Base-by-base conservation (phyloP, 2,113 vertebrate species). In the Phoenicopterus ruber region DNA sequence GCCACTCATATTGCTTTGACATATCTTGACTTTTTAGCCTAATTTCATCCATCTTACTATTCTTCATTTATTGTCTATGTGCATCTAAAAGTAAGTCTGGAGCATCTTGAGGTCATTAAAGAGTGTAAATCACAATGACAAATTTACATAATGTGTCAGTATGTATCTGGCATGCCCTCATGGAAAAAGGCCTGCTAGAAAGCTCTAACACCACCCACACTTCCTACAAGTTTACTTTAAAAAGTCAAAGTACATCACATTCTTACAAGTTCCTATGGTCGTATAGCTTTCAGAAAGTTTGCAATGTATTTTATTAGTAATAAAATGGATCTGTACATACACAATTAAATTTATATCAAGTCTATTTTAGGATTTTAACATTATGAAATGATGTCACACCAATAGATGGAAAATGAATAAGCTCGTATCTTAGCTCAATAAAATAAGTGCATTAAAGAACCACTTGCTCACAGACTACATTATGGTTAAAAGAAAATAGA, bases 81-180 rank as follows among this genome's bases (percentile, higher is more conserved):
- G 34, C 38, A 91, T 91, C 40, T 90, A 77, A 89, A 93, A 87
- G 58, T 69, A 94, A 95, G 69, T 57, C 26, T 87, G 57, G 26
- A 90, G 78, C 77, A 94, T 94, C 83, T 87, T 95, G 81, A 95
- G 89, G 84, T 95, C 86, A 95, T 96, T 90, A 96, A 89, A 54
- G 71, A 87, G 29, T 36, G 69, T 80, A 94, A 97, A 94, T 95
- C 81, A 85, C 81, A 91, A 69, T 58, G 84, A 90, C 18, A 94
- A 94, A 94, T 94, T 91, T 93, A 77, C 84, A 95, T 91, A 80
- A 76, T 73, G 17, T 90, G 86, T 93, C 84, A 85, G 61, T 47
- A 31, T 42, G 26, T 73, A 80, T 90, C 81, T 91, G 81, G 61
- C 66, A 77, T 82, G 42, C 14, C 22, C 28, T 87, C 13, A 0